Base-by-base conservation (phyloP, 2,113 vertebrate genomes). In the Pan troglodytes region DNA sequence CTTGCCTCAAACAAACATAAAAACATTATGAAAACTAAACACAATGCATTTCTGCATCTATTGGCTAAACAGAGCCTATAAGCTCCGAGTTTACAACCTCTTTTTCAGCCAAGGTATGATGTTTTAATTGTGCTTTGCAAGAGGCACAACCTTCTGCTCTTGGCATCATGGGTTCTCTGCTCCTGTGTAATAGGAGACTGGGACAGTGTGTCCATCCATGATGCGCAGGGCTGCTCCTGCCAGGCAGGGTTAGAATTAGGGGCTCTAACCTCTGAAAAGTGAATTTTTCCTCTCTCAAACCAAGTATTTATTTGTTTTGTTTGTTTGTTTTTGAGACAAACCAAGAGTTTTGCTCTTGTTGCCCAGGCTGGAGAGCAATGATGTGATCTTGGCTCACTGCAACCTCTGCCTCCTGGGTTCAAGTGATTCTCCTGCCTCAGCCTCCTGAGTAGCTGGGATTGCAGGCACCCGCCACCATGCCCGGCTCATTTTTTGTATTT, bases 21-120 rank as follows among this genome's bases (percentile, higher is more conserved):
- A 76, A 85, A 35, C 11, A 8, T 7, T 67, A 70, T 43, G 82
- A 76, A 87, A 85, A 70, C 3, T 52, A 73, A 70, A 55, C 50
- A 88, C 86, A 88, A 70, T 80, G 6, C 50, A 67, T 68, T 85
- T 94, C 64, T 82, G 27, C 18, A 43, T 76, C 55, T 78, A 92
- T 89, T 84, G 84, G 27, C 83, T 76, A 50, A 75, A 76, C 23
- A 3, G 1, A 84, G 14, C 30, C 1, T 40, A 20, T 0, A 75
- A 93, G 40, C 43, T 67, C 35, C 20, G 14, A 50, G 17, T 43
- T 50, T 52, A 50, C 10, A 84, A 30, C 22, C 76, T 90, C 40
- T 55, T 30, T 90, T 84, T 52, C 40, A 92, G 68, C 45, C 12
- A 61, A 48, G 11, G 27, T 50, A 7, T 3, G 45, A 38, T 22